Evolutionary conservation across 2,888 invertebrate species (phyloP), one percentile per base, ranked within the genome.

Genomic region (Tipula confusa): DNA sequence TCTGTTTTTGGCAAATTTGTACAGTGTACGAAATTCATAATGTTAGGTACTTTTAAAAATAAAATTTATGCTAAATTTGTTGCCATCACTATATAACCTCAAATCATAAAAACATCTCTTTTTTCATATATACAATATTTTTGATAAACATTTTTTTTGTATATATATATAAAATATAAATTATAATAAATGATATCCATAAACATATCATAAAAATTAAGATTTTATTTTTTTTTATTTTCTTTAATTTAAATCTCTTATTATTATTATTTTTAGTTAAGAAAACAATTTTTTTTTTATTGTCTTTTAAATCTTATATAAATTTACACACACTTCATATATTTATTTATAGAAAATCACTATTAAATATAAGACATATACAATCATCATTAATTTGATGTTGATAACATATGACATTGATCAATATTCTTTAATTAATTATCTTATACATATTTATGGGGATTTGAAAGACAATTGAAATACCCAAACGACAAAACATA

Each of bases 121-220:
- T 33, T 31, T 33, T 33, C 11, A 33, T 33, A 33, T 33, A n/a
- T n/a, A n/a, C n/a, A n/a, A 36, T 43, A 64, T 64, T 64, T 64
- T 24, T 64, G 64, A 64, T 64, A 64, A 64, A 64, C 7, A 24
- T 24, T 64, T 64, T 24, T 64, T 64, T 24, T 64, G 64, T 64
- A 64, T 64, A 64, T 64, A 64, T 64, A 64, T 64, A 64, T 64
- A 64, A 64, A 64, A 64, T 64, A 64, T 64, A 64, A 64, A 64
- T 64, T 64, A 64, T 64, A 64, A 64, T 64, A 64, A 64, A 64
- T 64, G 64, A 64, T 64, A 64, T 64, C 64, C 64, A 64, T 64
- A 64, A 64, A 64, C 64, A 64, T 64, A 64, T 64, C 64, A 64
- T 64, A 64, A 64, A 64, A 64, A 64, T 64, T 64, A 64, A 64